These are phyloP conservation scores for Ephydatia muelleri DNA, from an alignment of 37 sponge, comb jelly and placozoan species.

Conservation along the genomic window DNA sequence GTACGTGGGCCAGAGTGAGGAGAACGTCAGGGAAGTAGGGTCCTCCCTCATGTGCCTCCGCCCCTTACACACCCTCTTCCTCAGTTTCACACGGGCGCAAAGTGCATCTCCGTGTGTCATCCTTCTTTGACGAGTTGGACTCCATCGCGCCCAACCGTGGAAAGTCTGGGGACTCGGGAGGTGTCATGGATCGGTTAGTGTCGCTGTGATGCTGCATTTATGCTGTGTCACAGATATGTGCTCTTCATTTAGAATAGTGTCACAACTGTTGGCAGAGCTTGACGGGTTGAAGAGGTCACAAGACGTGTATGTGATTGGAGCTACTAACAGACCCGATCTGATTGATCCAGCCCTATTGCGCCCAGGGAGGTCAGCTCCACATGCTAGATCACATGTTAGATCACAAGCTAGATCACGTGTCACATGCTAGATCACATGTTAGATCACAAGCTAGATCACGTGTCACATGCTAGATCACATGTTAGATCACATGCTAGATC, in stretches of 20 bases:
- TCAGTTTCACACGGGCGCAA: conserved; percentile 78
- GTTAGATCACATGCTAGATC: not conserved
- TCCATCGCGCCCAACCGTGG: conserved; percentile 93
- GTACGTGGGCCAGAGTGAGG: conserved; percentile 97
- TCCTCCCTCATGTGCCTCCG: not conserved
- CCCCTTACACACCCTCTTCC: not conserved
- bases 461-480: not conserved
- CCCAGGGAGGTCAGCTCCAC: conserved; percentile 74
- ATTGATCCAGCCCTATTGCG: conserved; percentile 85
- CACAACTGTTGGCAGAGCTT: conserved; percentile 88
- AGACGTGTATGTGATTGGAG: conserved; percentile 91
- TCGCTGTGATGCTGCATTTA: not conserved
- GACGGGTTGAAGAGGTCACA: conserved; percentile 59
- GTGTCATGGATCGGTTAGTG: conserved; percentile 87
- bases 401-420: not conserved
- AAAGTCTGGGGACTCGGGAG: conserved; percentile 82
- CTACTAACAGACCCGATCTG: conserved; percentile 92
- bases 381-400: not conserved
- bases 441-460: not conserved
- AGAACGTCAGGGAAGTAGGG: conserved; percentile 84
- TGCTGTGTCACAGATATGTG: not conserved
- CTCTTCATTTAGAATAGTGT: conserved; percentile 60
- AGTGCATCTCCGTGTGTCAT: conserved; percentile 90
- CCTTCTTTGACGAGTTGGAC: conserved; percentile 98
- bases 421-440: not conserved